Percentiles rank a stretch among this genome's conserved stretches.
Evolutionary conservation across 2,797 vertebrate species (phyloP).

Genomic region (Melanotaenia parkinsoni): DNA sequence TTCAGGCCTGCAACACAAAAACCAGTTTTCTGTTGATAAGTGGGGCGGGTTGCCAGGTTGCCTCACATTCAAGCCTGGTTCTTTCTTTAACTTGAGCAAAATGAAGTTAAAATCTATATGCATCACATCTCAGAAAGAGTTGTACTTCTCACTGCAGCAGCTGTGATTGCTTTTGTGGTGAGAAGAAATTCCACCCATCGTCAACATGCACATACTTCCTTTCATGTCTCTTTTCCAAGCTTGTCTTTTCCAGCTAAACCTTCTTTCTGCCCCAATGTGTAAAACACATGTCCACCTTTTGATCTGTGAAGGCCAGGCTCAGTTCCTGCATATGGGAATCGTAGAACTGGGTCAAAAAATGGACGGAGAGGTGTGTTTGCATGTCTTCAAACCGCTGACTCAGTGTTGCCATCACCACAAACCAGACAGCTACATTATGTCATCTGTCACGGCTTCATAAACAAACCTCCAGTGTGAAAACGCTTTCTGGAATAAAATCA

Average conservation of each 20-base stretch:
- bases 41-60: too few species aligned
- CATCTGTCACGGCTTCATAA: conserved; percentile 3
- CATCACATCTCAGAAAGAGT: too few species aligned
- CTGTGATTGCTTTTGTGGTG: too few species aligned
- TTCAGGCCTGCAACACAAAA: too few species aligned
- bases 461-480: conserved; percentile 6
- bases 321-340: conserved; percentile 61
- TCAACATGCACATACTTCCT: conserved; percentile 60
- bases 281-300: conserved; percentile 69
- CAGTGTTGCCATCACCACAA: neutral
- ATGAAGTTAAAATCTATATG: conserved; percentile 2
- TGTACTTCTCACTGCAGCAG: too few species aligned
- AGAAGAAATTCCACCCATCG: neutral
- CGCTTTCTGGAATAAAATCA: conserved; percentile 18
- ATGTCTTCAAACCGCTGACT: conserved; percentile 44
- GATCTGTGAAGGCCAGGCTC: conserved; percentile 46
- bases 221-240: conserved; percentile 42
- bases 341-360: conserved; percentile 57
- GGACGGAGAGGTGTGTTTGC: conserved; percentile 22
- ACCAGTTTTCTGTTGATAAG: too few species aligned
- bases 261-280: conserved; percentile 62
- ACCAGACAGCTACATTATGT: conserved; percentile 25
- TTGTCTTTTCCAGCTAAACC: conserved; percentile 27
- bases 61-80: too few species aligned
- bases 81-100: neutral